Evolutionary conservation across 1,140 invertebrate genomes (phyloP), one percentile per base, ranked within the genome.

Genomic region (Drosophila ananassae): DNA sequence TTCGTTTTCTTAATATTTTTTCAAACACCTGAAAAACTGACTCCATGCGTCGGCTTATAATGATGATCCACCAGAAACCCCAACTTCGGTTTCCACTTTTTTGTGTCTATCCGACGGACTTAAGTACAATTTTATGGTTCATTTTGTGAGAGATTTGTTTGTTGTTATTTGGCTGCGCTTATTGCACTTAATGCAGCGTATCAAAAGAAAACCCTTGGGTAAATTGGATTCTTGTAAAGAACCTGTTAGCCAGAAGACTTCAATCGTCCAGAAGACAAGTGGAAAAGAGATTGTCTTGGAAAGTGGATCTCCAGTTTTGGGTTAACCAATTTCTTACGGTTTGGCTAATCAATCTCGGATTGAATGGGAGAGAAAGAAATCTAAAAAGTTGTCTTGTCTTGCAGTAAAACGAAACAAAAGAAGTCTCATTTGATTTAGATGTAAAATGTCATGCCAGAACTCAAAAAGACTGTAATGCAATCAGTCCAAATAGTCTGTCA

Each of bases 1-100:
- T 87, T 89, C 37, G 44, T 73, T 52, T 10, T 73, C 73, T 39
- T 81, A 80, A 85, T 80, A 84, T 76, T 64, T 64, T 77, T 85
- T 32, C 48, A 78, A 87, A 82, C 83, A 82, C 78, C 82, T 85
- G 55, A 72, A 60, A 41, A 79, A 37, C 44, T n/a, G 30, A 48
- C 51, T 32, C 21, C 3, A 46, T 41, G 2, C 41, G 10, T 32
- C 34, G 24, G 13, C 9, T 68, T 68, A 62, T 68, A 34, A 34
- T 46, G 69, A 69, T 69, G 51, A 57, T 57, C 62, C 3, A 5
- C 9, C 32, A 24, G 24, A 25, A 64, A 52, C 21, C 32, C 4
- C 13, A 64, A 25, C 53, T 52, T 22, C 28, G 28, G 56, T 22
- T 22, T n/a, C 17, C 22, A 7, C 37, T 17, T 57, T 46, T 34